A percentile compares a stretch with the other conserved stretches of the same genome.
These are phyloP conservation scores for Rhodeus uyekii DNA, from an alignment of 2,797 vertebrate species.

Conservation along the genomic window DNA sequence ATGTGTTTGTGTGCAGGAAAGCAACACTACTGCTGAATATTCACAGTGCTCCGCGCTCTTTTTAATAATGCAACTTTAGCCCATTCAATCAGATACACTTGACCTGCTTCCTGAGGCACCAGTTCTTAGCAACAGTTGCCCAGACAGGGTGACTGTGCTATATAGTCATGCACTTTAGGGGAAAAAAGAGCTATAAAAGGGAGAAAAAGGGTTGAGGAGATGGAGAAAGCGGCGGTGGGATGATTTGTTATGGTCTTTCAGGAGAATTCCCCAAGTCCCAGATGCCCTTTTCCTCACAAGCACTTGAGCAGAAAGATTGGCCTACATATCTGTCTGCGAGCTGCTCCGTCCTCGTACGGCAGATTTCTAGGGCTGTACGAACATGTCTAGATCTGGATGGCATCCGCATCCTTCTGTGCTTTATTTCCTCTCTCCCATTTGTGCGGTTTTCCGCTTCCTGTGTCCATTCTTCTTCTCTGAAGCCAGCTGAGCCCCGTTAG, in stretches of 20 bases:
- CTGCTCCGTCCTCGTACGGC: conserved; percentile 50
- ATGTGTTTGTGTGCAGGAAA: conserved; percentile 27
- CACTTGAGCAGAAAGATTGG: conserved; percentile 90
- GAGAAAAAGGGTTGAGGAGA: conserved; percentile 23
- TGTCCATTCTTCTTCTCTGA: conserved; percentile 1
- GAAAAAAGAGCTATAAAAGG: conserved; percentile 25
- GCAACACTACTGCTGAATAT: conserved; percentile 51
- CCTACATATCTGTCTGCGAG: conserved; percentile 82
- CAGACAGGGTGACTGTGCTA: conserved; percentile 53
- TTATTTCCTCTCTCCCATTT: not conserved
- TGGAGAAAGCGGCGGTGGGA: not conserved
- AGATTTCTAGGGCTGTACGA: conserved; percentile 15
- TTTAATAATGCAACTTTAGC: conserved; percentile 67
- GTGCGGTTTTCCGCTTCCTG: not conserved
- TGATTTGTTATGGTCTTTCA: conserved; percentile 40
- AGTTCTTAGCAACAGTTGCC: conserved; percentile 75
- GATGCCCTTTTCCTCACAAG: conserved; percentile 67
- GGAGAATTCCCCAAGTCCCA: conserved; percentile 52
- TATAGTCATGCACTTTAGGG: conserved; percentile 50
- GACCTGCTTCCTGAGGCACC: conserved; percentile 65
- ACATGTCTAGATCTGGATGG: conserved; percentile 8
- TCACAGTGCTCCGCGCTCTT: conserved; percentile 44
- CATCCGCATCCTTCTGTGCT: not conserved
- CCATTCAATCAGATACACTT: conserved; percentile 73
- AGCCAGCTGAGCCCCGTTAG: conserved; percentile 47